Base-by-base conservation (phyloP, 1,140 invertebrate species). In the Ceratitis capitata region DNA sequence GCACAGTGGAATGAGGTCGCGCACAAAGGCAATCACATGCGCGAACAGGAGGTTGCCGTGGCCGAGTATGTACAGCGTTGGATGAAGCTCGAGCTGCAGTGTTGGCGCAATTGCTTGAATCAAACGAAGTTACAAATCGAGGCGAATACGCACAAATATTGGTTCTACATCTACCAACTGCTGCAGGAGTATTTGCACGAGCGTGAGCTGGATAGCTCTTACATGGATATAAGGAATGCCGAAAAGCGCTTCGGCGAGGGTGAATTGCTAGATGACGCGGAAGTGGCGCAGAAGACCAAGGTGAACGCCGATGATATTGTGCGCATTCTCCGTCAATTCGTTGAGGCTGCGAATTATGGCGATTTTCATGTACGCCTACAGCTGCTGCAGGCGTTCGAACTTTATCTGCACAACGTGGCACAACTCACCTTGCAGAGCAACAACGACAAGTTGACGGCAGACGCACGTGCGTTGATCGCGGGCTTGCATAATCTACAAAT, bases 1-100 rank as follows among this genome's bases (percentile, higher is more conserved):
- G 94, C 98, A 86, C 95, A 98, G 87, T 99, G 98, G 98, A 97
- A 99, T 91, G 95, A 95, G 88, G 96, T 97, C 89, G 98, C 98
- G 0, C 97, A 98, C 87, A 95, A 94, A 86, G 95, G 95, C 3
- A 97, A 99, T 47, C 97, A 96, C 85, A 91, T 99, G 88, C 93
- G 94, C 0, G 93, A 95, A 0, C 93, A 97, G 85, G 94, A 97
- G 12, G 91, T 94, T 26, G 92, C 93, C 58, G 92, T 99, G 0
- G 96, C 96, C 2, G 93, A 95, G 84, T 94, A 97, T 87, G 96
- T 99, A 61, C 95, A 99, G 64, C 93, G 95, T 39, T 99, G 98
- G 98, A 94, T 98, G 84, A 96, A 97, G 92, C 90, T 98, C 2
- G 99, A 99, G 92, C 93, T 99, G 69, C 94, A 94, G 47, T 94